Evolutionary conservation across 2,113 vertebrate species (phyloP), one percentile per base, ranked within the genome.

Genomic region (Blennius ocellaris): DNA sequence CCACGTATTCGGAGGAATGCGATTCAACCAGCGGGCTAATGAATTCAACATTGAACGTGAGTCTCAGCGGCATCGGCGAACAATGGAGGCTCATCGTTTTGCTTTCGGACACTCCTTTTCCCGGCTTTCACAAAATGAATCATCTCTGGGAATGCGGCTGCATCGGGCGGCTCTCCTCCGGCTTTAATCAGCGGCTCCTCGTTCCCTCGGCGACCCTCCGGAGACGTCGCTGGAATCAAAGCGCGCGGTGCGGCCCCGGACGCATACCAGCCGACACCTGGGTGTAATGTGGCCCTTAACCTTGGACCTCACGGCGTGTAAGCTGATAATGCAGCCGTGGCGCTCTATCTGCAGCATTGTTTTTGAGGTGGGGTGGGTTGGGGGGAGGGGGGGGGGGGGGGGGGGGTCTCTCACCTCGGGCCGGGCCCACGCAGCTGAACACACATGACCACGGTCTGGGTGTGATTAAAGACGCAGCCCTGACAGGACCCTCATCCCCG

Each of bases 351-450:
- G 79, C 45, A 38, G 65, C 69, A 78, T 76, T 87, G 81, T 89
- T 88, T 87, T n/a, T n/a, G n/a, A n/a, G n/a, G n/a, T n/a, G n/a
- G n/a, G n/a, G n/a, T n/a, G n/a, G n/a, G n/a, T n/a, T n/a, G n/a
- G n/a, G n/a, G n/a, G n/a, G n/a, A n/a, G n/a, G n/a, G n/a, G n/a
- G n/a, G n/a, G n/a, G n/a, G n/a, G n/a, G n/a, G n/a, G n/a, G n/a
- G n/a, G n/a, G n/a, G 69, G 84, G 82, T 89, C 86, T 79, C 67
- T 83, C 88, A 78, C 86, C 78, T 89, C 83, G 67, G 69, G 66
- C 60, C n/a, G n/a, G 11, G 81, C 68, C 65, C 81, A 71, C 86
- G 63, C 91, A 94, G 90, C 91, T 93, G 89, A 93, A 88, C 83
- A 92, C 86, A 93, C 91, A 93, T 15, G 66, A 81, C 40, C 61